A percentile compares a stretch with the other conserved stretches of the same genome.
phyloP scores from a whole-genome alignment of 2,113 vertebrate genomes.

The Grammomys surdaster region DNA sequence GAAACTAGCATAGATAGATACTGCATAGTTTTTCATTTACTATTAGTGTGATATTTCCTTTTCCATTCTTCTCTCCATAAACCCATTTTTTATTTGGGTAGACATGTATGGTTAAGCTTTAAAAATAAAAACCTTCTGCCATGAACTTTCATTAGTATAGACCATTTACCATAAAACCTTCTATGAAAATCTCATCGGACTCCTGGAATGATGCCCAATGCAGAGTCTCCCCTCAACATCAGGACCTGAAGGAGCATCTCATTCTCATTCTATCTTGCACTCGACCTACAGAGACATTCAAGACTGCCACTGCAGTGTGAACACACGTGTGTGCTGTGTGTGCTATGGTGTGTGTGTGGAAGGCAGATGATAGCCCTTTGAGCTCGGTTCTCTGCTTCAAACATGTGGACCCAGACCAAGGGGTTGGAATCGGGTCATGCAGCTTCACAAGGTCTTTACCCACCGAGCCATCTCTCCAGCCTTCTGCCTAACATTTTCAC shows the following conservation, averaged over 20 bases:
- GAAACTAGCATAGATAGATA: conserved; percentile 37
- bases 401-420: background rate
- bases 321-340: background rate
- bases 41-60: background rate
- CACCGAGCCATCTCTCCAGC: background rate
- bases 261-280: background rate
- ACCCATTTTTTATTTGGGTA: background rate
- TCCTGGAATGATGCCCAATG: background rate
- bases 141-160: background rate
- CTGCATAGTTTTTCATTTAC: conserved; percentile 32
- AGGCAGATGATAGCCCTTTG: background rate
- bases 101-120: background rate
- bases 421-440: background rate
- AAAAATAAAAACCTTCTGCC: background rate
- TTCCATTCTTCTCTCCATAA: conserved; percentile 2
- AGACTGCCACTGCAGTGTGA: background rate
- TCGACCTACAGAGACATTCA: background rate
- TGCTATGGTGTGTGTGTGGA: background rate
- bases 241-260: background rate
- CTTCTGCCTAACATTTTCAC: background rate
- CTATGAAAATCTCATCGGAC: background rate
- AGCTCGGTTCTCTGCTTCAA: background rate
- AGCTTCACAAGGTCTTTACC: background rate
- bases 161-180: background rate
- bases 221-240: background rate